A percentile compares a stretch with the other conserved stretches of the same genome.
These are phyloP conservation scores for Drosophila infuscata DNA, from an alignment of 2,888 invertebrate genomes.

Conservation along the genomic window DNA sequence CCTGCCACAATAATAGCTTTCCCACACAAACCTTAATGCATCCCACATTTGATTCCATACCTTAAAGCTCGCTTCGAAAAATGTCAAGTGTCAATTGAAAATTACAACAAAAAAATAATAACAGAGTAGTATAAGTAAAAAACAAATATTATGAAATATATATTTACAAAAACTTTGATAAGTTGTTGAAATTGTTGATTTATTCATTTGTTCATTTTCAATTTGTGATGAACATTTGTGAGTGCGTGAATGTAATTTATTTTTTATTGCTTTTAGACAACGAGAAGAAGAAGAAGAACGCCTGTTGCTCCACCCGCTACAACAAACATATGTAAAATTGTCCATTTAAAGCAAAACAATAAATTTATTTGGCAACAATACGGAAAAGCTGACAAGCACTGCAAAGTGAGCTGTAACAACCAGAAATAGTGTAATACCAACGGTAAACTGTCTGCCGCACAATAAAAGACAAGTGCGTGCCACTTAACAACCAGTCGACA, in stretches of 20 bases:
- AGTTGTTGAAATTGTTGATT: constrained; percentile 31
- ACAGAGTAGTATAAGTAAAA: too few relatives aligned
- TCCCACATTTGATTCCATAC: constrained; percentile 11
- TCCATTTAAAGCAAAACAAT: constrained; percentile 8
- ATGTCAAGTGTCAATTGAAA: constrained; percentile 32
- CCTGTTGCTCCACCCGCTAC: constrained; percentile 4
- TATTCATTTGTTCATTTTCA: constrained; percentile 13
- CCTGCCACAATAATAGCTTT: constrained; percentile 11
- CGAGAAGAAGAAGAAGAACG: background rate
- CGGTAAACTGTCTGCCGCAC: constrained; percentile 53
- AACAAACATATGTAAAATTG: constrained; percentile 16
- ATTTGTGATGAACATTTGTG: constrained; percentile 28
- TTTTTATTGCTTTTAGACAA: constrained; percentile 34
- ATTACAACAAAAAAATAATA: background rate
- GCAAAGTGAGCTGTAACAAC: constrained; percentile 5
- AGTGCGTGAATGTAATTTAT: constrained; percentile 30
- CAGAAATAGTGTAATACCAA: constrained; percentile 27
- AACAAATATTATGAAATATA: background rate
- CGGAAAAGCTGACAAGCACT: constrained; percentile 4
- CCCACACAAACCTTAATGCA: constrained; percentile 16
- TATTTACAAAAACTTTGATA: background rate
- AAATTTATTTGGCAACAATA: constrained; percentile 21
- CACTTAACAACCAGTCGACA: constrained; percentile 55
- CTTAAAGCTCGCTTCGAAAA: constrained; percentile 19
- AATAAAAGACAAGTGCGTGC: constrained; percentile 64